Evolutionary conservation across 2,888 invertebrate species (phyloP), one percentile per base, ranked within the genome.

Genomic region (Brenthis daphne): DNA sequence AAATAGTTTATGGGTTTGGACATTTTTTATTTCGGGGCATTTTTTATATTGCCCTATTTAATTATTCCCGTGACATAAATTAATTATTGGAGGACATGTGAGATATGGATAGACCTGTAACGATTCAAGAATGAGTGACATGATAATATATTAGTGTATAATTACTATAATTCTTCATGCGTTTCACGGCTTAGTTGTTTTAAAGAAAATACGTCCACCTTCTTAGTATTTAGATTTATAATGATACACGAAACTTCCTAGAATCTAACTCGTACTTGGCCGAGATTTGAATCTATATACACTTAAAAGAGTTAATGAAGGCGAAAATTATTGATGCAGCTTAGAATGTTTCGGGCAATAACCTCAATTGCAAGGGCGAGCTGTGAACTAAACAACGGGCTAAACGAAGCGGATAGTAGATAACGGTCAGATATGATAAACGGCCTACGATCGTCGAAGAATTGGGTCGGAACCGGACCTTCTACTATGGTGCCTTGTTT

Each of bases 341-440:
- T 63, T 67, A 63, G 56, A 47, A 51, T 12, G 65, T 65, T 65
- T 57, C 65, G 69, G 61, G 43, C 69, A 63, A 63, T 65, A 65
- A 57, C 63, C 69, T 66, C 61, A 48, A 69, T 53, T 61, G 63
- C 55, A 79, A 82, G 81, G 85, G 82, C 80, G 80, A 81, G 80
- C 80, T 79, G 82, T 80, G 78, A 81, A 79, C 79, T 75, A 79
- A 82, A 79, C 83, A 80, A 81, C 81, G 78, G 78, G 77, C 80
- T 79, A 80, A 83, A 77, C 80, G 78, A 74, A 80, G 83, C 82
- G 82, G 79, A 80, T 79, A 79, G 77, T 64, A 84, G 85, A 85
- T 85, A 85, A 85, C 85, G 85, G 85, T 76, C 80, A 77, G 72
- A 82, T 80, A 83, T 84, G 85, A 85, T 85, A 84, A 84, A 85